A percentile compares a stretch with the other conserved stretches of the same genome.
phyloP scores from a whole-genome alignment of 2,797 vertebrate genomes.

The Bradypodion pumilum region DNA sequence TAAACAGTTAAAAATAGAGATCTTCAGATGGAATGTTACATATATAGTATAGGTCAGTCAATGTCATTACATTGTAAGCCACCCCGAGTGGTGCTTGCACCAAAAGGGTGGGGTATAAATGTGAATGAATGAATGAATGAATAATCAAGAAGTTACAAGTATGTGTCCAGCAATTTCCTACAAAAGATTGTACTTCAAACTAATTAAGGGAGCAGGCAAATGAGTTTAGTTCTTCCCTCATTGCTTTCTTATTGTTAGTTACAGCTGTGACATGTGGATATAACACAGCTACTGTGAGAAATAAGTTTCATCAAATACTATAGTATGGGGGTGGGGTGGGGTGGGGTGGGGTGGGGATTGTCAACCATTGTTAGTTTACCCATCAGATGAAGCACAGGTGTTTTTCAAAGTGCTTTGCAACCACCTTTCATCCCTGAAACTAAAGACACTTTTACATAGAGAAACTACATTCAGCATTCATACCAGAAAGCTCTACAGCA shows the following conservation, averaged over 20 bases:
- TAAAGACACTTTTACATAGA: constrained; percentile 40
- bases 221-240: constrained; percentile 56
- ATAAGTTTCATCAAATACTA: constrained; percentile 59
- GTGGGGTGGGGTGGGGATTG: constrained; percentile 59
- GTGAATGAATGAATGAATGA: too few relatives aligned
- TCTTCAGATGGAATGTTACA: constrained; percentile 5
- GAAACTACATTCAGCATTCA: constrained; percentile 15
- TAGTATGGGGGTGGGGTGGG: constrained; percentile 57
- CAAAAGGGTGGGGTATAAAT: too few relatives aligned
- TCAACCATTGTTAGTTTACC: constrained; percentile 60
- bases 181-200: constrained; percentile 41
- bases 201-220: constrained; percentile 63
- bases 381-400: constrained; percentile 60
- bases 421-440: constrained; percentile 37
- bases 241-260: constrained; percentile 43
- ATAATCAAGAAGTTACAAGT: too few relatives aligned
- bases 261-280: constrained; percentile 43
- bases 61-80: too few relatives aligned
- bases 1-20: neutral
- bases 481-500: constrained; percentile 23
- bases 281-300: constrained; percentile 56
- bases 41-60: neutral
- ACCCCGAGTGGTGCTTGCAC: too few relatives aligned
- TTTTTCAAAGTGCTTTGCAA: constrained; percentile 51
- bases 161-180: constrained; percentile 33